Evolutionary conservation across 30 jellyfish, hydroid and myxozoan species (phyloP), one percentile per base, ranked within the genome.

Genomic region (Haliclystus octoradiatus): DNA sequence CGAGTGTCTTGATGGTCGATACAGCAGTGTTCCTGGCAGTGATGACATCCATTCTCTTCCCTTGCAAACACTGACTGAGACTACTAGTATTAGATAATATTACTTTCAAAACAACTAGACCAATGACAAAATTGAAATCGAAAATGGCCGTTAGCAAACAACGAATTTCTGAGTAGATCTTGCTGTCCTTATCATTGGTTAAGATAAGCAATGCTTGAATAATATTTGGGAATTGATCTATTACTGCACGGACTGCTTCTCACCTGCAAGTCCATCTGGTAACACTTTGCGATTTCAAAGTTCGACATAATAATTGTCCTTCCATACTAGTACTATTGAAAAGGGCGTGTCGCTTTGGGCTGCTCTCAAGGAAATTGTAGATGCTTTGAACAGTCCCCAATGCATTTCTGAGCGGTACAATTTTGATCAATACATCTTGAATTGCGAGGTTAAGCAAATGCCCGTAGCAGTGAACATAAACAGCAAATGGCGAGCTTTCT

Each of bases 221-320:
- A 68, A 68, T 68, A 22, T 33, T 68, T 68, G 71, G 77, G 35
- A 68, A 24, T 68, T 68, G 68, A 40, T 68, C 68, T 7, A 68
- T 63, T n/a, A n/a, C n/a, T n/a, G n/a, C n/a, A n/a, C n/a, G n/a
- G n/a, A n/a, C n/a, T n/a, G n/a, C n/a, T n/a, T 26, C 26, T 72
- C 80, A 70, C 28, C 71, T 57, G 72, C 80, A 70, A 70, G 74
- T 47, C 80, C 71, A 70, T 70, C 80, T 70, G 19, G 80, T 70
- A 47, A 72, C 80, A 25, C 80, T 70, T 30, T 47, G 31, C 26
- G 71, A 70, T 63, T 70, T 70, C 80, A 70, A 50, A 2, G 70
- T 46, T 15, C 26, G 80, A 7, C 77, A 52, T 49, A 57, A 73
- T 70, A 33, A 31, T 49, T 70, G 65, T 70, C 33, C 34, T 70